Evolutionary conservation across 2,113 vertebrate species (phyloP), one percentile per base, ranked within the genome.

Genomic region (Rhinichthys klamathensis): DNA sequence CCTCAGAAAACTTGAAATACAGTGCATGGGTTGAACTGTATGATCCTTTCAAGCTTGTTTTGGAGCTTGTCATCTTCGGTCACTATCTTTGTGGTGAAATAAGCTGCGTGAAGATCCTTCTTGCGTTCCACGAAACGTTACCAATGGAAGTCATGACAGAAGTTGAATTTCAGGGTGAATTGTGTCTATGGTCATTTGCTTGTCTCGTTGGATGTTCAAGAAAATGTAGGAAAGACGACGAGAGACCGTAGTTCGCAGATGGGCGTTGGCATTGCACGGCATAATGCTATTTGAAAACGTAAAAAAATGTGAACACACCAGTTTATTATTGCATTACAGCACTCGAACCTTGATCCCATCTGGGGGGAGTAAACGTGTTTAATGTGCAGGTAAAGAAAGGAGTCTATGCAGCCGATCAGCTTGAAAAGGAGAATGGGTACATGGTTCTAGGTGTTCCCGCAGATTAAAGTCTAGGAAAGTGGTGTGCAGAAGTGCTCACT

Each of bases 371-470:
- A 65, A 63, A 65, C 38, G 44, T 81, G 16, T 6, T 61, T 70
- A 51, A 77, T 41, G 46, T 69, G 27, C 44, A 76, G 76, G 49
- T 76, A 75, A 23, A 21, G 18, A 8, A 58, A 15, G 6, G 10
- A 41, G 32, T 49, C 32, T 76, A 18, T 51, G 30, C 23, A 35
- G 25, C 63, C 8, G 51, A 72, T 69, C 18, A 4, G 2, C 32
- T 70, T 27, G 13, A 49, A 58, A 30, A 56, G 30, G 65, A 83
- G 65, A 79, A 72, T 69, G 25, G 30, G 77, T 58, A 30, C 58
- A 46, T 16, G 46, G 12, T 30, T 30, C 1, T n/a, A 74, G 51
- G 54, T 23, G 54, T 21, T 23, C 54, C 54, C 18, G 21, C 54
- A 23, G 54, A 21, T 23, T 21, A 8, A 21, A 9, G 54, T 56